Evolutionary conservation across 2,888 invertebrate genomes (phyloP), one percentile per base, ranked within the genome.

Genomic region (Endotricha flammealis): DNA sequence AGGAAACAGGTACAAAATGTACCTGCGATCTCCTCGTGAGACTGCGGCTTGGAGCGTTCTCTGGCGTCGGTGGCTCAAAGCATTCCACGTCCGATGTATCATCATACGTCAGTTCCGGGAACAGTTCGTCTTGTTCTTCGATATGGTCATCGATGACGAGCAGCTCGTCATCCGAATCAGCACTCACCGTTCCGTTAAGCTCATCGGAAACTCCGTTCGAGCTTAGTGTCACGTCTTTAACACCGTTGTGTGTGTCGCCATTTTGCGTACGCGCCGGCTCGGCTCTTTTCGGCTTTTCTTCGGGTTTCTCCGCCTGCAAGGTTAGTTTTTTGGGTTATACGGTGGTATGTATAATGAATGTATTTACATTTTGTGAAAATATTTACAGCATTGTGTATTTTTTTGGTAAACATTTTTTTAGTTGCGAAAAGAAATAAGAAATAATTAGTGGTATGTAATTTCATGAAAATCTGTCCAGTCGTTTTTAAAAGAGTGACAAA

Each of bases 41-140:
- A 49, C 85, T 85, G 29, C 85, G 54, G 39, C 71, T 68, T 34
- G 75, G 65, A 48, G 57, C 57, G 29, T 55, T 60, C 38, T 71
- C 72, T 1, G 64, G 60, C 13, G 69, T 60, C 20, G 70, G 64
- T 40, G 65, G 63, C 48, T 79, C 79, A 41, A 67, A 72, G 41
- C 57, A 53, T 44, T 78, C 81, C 17, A 57, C 64, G 42, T 82
- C 82, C 1, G 80, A 80, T 13, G 62, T 67, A 33, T 85, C 86
- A 32, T 81, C 86, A 47, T 87, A 87, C 22, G 80, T 63, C 41
- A 87, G 68, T 57, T 87, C 87, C 29, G 87, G 87, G 68, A 80
- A 87, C 65, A 76, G 52, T 42, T 85, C 85, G 56, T 85, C 86
- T n/a, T 20, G 20, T 10, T 63, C 59, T 36, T 73, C 75, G 29